Base-by-base conservation (phyloP, 2,888 invertebrate species). In the Drosophila austrosaltans region DNA sequence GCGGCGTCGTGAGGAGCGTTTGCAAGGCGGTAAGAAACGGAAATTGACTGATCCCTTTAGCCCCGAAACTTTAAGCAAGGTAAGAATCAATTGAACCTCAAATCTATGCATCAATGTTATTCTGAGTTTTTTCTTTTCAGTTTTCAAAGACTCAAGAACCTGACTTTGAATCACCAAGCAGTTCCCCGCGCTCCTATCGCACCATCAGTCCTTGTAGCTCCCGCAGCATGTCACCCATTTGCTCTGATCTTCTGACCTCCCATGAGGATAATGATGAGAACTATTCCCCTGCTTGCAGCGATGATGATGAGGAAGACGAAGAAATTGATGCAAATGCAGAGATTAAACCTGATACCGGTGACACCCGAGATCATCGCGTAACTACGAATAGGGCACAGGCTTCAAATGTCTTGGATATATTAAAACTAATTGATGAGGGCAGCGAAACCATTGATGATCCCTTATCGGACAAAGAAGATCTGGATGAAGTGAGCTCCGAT, bases 221-320 rank as follows among this genome's bases (percentile, higher is more conserved):
- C 0, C 86, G 92, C 8, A 88, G 92, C 69, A 89, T 92, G 87
- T 92, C 92, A 1, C 92, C 92, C 1, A 79, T 88, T 2, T 85
- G 81, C 61, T 82, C 80, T 54, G 86, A 85, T 69, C 73, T 89
- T 4, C 32, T 39, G 22, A 66, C 89, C 22, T 58, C 72, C 63
- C 81, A 89, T 8, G 75, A 75, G 25, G 87, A 90, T 53, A 89
- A 86, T 65, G 92, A 72, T 36, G 30, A 92, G 58, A 89, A 90
- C 10, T 93, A 93, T 77, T 93, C 93, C 6, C 93, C 93, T 1
- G 92, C 93, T 10, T 93, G 93, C 69, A 93, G 92, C 62, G 93
- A 92, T 57, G 92, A 92, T 40, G 92, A 92, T 59, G 92, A 91
- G 53, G 91, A 90, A 16, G 88, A 88, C 5, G 90, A 91, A 8